These are phyloP conservation scores for Sorex araneus DNA, from an alignment of 2,113 vertebrate species.

Conservation along the genomic window DNA sequence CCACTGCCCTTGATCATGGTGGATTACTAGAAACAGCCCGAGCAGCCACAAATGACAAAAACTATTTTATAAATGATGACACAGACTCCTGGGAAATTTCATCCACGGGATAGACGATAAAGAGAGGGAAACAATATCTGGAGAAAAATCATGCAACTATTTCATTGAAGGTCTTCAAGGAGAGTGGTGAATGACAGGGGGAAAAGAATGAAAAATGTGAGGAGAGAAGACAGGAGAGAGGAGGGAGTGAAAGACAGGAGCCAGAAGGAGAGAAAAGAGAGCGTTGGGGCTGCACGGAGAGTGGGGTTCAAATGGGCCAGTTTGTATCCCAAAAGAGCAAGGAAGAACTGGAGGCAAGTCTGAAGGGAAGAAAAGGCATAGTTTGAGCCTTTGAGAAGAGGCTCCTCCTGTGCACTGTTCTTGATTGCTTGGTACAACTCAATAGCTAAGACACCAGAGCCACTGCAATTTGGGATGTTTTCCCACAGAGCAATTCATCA, in stretches of 20 bases:
- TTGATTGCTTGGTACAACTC: not conserved
- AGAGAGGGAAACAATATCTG: not conserved
- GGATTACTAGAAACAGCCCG: not conserved
- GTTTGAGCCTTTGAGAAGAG: not conserved
- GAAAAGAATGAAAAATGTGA: not conserved
- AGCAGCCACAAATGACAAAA: not conserved
- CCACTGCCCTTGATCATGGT: accelerated
- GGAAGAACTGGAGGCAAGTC: not conserved
- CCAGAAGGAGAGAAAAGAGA: accelerated
- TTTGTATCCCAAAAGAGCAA: too few relatives aligned
- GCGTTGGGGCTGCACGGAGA: accelerated
- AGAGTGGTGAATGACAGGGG: not conserved
- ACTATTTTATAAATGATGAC: not conserved
- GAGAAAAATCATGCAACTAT: not conserved
- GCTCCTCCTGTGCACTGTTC: not conserved
- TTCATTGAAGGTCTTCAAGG: not conserved
- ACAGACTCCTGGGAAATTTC: not conserved
- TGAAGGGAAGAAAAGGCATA: not conserved
- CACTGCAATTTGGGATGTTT: accelerated
- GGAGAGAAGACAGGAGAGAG: not conserved
- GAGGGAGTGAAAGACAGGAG: accelerated
- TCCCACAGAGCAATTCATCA: not conserved
- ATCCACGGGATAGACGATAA: not conserved
- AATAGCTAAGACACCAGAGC: accelerated
- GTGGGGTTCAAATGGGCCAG: too few relatives aligned